phyloP scores from a whole-genome alignment of 2,113 vertebrate species.

The Potamarius usumacintae region DNA sequence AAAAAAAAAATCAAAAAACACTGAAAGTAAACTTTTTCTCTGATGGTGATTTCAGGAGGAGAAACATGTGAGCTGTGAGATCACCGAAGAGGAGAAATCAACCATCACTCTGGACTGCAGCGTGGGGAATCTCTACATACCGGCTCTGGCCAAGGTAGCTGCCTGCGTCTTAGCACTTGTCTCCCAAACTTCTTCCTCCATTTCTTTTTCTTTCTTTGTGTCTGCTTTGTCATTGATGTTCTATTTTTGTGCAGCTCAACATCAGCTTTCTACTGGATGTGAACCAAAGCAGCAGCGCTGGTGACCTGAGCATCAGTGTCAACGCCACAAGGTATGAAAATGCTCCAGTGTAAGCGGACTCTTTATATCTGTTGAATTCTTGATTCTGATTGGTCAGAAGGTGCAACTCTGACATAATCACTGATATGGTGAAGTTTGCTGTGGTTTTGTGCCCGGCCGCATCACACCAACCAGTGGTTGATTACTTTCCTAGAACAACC shows the following conservation, averaged over 20 bases:
- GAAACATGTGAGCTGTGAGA: conserved; percentile 80
- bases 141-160: conserved; percentile 81
- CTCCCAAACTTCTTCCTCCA: background rate
- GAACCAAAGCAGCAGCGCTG: conserved; percentile 81
- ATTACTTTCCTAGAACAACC: background rate
- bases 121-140: conserved; percentile 80
- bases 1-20: no score
- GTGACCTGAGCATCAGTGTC: conserved; percentile 78
- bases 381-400: background rate
- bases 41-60: conserved; percentile 75
- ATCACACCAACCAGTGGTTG: background rate
- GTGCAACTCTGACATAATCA: background rate
- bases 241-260: conserved; percentile 73
- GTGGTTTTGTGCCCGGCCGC: background rate
- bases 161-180: background rate
- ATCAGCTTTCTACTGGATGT: conserved; percentile 88
- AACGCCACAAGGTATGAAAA: conserved; percentile 79
- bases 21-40: background rate
- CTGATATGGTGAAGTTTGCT: background rate
- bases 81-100: conserved; percentile 74
- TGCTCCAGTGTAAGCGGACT: background rate
- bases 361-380: background rate
- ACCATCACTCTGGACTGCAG: conserved; percentile 77
- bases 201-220: background rate
- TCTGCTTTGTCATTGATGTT: background rate